Percentiles rank a stretch among this genome's conserved stretches.
Conservation (phyloP, 2,113 vertebrate species). For the Sinocyclocheilus anshuiensis region DNA sequence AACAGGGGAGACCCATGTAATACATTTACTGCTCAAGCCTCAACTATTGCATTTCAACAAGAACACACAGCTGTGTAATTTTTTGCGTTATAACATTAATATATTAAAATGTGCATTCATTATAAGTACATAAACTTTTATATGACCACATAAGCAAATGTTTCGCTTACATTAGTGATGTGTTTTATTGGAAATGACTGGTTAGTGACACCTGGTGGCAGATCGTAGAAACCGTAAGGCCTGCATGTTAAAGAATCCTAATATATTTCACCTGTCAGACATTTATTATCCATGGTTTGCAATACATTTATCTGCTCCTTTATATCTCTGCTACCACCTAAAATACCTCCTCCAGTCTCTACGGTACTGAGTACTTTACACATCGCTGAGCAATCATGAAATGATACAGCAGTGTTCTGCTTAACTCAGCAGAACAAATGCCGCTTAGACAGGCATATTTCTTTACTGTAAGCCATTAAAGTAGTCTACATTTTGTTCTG, state of each 20-base stretch:
- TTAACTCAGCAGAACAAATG: conserved; percentile 29
- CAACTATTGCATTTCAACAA: not conserved
- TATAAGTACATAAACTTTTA: not conserved
- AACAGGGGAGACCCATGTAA: not conserved
- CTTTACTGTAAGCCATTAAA: conserved; percentile 26
- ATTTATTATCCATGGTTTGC: conserved; percentile 8
- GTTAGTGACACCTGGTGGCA: not conserved
- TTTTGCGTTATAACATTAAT: not conserved
- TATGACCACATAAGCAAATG: not conserved
- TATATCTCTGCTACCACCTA: not conserved
- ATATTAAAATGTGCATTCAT: not conserved
- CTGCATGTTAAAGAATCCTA: conserved; percentile 1
- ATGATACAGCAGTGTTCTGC: conserved; percentile 24
- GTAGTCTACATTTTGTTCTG: not conserved
- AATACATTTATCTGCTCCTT: conserved; percentile 11
- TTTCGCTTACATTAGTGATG: not conserved
- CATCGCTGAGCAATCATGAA: conserved; percentile 16
- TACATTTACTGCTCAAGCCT: not conserved
- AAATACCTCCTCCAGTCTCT: conserved; percentile 21
- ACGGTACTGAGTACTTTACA: conserved; percentile 1
- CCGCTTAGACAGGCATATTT: conserved; percentile 24
- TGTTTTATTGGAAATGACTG: not conserved
- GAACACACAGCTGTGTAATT: not conserved
- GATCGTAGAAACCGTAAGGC: not conserved
- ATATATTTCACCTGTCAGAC: not conserved